Conservation (phyloP, 2,113 vertebrate species). For the Psittacara wagleri region DNA sequence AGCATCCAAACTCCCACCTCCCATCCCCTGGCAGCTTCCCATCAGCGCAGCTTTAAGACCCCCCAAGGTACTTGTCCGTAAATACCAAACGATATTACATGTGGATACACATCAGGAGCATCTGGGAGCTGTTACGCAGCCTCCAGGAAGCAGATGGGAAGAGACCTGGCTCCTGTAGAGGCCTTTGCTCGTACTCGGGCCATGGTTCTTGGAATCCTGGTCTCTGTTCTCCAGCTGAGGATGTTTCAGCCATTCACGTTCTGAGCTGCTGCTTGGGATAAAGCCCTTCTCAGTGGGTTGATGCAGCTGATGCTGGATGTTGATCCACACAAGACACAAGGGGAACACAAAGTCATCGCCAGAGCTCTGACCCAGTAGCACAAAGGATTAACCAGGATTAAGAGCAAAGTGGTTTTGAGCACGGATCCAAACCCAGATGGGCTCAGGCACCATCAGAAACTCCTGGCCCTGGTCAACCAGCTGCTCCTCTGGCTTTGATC, state of each 20-base stretch:
- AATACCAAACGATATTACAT: not conserved
- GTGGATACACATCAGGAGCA: not conserved
- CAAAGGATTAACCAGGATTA: not conserved
- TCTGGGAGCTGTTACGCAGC: not conserved
- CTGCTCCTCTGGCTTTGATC: not conserved
- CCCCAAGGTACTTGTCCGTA: not conserved
- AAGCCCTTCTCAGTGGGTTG: rapidly evolving
- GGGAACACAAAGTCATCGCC: not conserved
- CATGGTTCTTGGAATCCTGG: rapidly evolving
- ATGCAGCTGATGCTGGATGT: not conserved
- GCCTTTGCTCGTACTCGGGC: rapidly evolving
- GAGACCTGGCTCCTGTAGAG: not conserved
- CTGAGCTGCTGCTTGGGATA: not conserved
- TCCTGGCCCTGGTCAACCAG: not conserved
- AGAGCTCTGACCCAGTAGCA: not conserved
- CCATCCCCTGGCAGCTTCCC: not conserved
- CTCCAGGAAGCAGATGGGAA: not conserved
- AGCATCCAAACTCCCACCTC: not conserved
- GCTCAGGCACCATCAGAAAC: not conserved
- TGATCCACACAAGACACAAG: rapidly evolving
- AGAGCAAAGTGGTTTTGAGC: not conserved
- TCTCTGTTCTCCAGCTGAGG: rapidly evolving
- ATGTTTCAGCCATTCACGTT: not conserved
- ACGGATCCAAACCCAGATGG: rapidly evolving
- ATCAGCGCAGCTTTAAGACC: not conserved